Percentiles rank a stretch among this genome's conserved stretches.
Evolutionary conservation across 2,113 vertebrate genomes (phyloP).

Genomic region (Phalacrocorax pelagicus): DNA sequence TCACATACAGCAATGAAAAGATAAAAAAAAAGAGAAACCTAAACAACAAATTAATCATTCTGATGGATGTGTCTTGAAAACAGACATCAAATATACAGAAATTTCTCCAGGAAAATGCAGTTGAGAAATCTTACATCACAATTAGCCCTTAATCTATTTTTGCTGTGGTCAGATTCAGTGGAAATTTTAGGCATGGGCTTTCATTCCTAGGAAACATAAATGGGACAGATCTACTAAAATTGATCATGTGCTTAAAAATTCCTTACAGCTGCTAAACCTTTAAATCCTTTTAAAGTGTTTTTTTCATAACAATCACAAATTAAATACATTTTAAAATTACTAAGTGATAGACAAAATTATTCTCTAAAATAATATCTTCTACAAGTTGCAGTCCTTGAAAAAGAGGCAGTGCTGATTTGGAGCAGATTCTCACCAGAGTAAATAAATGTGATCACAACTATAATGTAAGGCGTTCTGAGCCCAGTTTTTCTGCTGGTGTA

Average conservation of each 20-base stretch:
- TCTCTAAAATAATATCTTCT: neutral
- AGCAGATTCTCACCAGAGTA: neutral
- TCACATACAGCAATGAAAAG: neutral
- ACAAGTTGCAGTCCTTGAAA: neutral
- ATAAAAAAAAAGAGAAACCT: neutral
- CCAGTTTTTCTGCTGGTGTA: neutral
- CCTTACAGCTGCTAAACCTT: neutral
- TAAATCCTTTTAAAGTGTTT: neutral
- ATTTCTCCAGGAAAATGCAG: neutral
- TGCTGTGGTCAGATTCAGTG: neutral
- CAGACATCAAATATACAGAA: neutral
- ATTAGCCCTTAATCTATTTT: neutral
- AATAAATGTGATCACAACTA: neutral
- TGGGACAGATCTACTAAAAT: neutral
- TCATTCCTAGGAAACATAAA: neutral
- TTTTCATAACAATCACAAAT: neutral
- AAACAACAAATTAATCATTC: neutral
- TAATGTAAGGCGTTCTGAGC: neutral
- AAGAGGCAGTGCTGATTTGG: neutral
- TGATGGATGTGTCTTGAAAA: neutral
- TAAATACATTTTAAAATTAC: neutral
- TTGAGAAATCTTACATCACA: neutral
- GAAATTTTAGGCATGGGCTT: neutral
- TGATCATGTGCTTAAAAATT: neutral
- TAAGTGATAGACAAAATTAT: neutral